Evolutionary conservation across 2,888 invertebrate species (phyloP).

Genomic region (Leptura quadrifasciata): DNA sequence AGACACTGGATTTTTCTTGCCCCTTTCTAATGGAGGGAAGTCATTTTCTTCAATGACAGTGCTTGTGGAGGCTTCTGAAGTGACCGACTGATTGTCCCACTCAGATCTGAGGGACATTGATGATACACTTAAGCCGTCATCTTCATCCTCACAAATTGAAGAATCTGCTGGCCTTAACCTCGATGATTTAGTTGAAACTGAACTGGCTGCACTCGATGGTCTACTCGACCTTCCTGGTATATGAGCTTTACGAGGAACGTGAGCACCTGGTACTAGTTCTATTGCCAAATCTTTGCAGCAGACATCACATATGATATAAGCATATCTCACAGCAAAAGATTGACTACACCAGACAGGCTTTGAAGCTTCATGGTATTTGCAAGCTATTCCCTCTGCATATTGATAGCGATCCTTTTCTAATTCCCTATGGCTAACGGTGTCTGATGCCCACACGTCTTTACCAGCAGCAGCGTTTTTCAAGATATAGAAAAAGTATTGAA

Average conservation of each 20-base stretch:
- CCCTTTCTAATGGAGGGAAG: slow-evolving; percentile 21
- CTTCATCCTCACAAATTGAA: slow-evolving; percentile 39
- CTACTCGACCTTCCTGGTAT: slow-evolving; percentile 23
- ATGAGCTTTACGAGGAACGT: slow-evolving; percentile 68
- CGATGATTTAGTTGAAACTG: slow-evolving; percentile 25
- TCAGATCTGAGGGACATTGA: slow-evolving; percentile 52
- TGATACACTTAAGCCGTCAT: slow-evolving; percentile 43
- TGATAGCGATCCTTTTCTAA: slow-evolving; percentile 70
- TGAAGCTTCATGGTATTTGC: slow-evolving; percentile 70
- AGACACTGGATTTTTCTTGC: slow-evolving; percentile 8
- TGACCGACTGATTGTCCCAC: slow-evolving; percentile 47
- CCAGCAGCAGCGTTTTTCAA: slow-evolving; percentile 64
- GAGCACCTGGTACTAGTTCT: slow-evolving; percentile 70
- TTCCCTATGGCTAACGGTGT: slow-evolving; percentile 65
- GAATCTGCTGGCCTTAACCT: slow-evolving; percentile 21
- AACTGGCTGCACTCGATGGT: slow-evolving; percentile 39
- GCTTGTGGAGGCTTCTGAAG: slow-evolving; percentile 11
- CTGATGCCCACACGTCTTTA: slow-evolving; percentile 55
- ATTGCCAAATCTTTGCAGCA: slow-evolving; percentile 73
- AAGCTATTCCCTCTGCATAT: slow-evolving; percentile 67
- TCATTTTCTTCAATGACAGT: slow-evolving; percentile 20
- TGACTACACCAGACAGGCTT: slow-evolving; percentile 71
- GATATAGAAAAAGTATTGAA: slow-evolving; percentile 68
- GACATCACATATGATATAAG: slow-evolving; percentile 73
- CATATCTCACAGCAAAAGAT: slow-evolving; percentile 73